phyloP scores from a whole-genome alignment of 2,113 vertebrate genomes.

The Maylandia zebra region DNA sequence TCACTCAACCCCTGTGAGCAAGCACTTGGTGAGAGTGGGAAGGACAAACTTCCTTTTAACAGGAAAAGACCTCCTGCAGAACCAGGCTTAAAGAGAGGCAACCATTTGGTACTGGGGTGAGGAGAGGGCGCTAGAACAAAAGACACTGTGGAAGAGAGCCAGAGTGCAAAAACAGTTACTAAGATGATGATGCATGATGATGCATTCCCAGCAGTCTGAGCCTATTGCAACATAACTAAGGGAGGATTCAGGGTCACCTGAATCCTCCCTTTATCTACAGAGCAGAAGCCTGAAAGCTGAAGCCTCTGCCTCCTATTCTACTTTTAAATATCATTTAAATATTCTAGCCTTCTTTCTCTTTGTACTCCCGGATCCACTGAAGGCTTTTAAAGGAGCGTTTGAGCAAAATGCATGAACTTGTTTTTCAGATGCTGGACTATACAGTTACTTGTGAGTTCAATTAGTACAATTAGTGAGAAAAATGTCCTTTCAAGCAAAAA shows the following conservation, averaged over 20 bases:
- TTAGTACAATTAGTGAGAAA: not conserved
- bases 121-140: not conserved
- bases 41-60: not conserved
- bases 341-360: not conserved
- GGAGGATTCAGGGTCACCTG: not conserved
- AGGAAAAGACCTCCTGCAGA: not conserved
- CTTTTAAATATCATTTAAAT: not conserved
- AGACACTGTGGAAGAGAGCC: not conserved
- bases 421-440: not conserved
- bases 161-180: not conserved
- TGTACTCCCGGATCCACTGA: not conserved
- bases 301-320: not conserved
- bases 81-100: not conserved
- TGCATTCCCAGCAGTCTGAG: not conserved
- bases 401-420: not conserved
- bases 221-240: not conserved
- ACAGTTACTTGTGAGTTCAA: not conserved
- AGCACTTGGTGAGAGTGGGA: not conserved
- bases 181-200: not conserved
- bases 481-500: not conserved
- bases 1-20: not conserved
- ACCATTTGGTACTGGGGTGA: not conserved
- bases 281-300: not conserved
- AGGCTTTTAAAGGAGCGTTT: not conserved
- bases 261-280: not conserved